Evolutionary conservation across 1,140 invertebrate genomes (phyloP), one percentile per base, ranked within the genome.

Genomic region (Drosophila parabipectinata): DNA sequence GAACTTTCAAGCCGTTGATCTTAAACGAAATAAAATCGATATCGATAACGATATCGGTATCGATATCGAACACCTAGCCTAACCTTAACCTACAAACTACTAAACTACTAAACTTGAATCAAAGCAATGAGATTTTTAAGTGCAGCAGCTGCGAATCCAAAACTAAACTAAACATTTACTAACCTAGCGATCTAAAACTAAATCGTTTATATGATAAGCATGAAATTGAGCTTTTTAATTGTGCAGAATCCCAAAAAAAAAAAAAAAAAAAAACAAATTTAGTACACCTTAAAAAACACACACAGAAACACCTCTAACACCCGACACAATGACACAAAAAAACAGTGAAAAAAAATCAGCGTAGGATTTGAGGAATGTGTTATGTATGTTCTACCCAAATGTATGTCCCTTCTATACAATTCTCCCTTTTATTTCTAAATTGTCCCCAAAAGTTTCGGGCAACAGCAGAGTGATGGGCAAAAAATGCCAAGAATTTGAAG

Each of bases 171-270:
- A 82, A 77, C 63, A 64, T 67, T 37, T 67, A 67, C 79, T 79
- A 75, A 85, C 73, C 73, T 81, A 85, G 73, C 68, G 58, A 72
- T 52, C 72, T 74, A 74, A 55, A 72, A 61, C 61, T 59, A 76
- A 81, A 77, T 74, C 69, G 69, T 87, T 87, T 87, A 82, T 75
- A 77, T 77, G 67, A 67, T 84, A 85, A 85, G 81, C 82, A 71
- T 63, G 44, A 72, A 88, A 72, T 82, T 82, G 83, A 87, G 83
- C 82, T 87, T 85, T 84, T 84, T 81, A 87, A 81, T 87, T 84
- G 82, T 85, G 81, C 81, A 87, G 62, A 69, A 45, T 56, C 56
- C 53, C 63, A 47, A 21, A 18, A 47, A 21, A 21, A 47, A 41
- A 56, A 10, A 21, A 9, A 21, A 21, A 47, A 47, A 9, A 21